phyloP scores from a whole-genome alignment of 2,113 vertebrate species.

The Malurus cyaneus region DNA sequence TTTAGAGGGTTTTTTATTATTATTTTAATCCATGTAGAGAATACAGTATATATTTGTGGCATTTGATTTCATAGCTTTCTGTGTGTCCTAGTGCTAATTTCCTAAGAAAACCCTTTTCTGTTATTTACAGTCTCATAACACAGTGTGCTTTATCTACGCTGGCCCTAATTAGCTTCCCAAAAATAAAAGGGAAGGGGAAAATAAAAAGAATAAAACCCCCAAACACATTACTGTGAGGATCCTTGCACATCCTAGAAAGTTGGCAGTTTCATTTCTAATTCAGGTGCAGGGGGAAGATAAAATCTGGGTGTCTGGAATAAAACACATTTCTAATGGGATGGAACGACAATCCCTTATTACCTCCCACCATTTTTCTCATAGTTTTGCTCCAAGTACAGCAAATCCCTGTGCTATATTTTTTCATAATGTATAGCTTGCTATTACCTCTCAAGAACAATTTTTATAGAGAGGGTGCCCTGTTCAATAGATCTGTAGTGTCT shows the following conservation, averaged over 20 bases:
- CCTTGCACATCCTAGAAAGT: constrained; percentile 40
- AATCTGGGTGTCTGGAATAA: constrained; percentile 70
- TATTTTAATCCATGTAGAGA: constrained; percentile 36
- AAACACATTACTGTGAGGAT: constrained; percentile 8
- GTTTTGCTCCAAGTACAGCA: constrained; percentile 67
- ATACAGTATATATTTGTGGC: constrained; percentile 5
- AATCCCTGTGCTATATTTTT: constrained; percentile 66
- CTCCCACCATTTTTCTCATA: constrained; percentile 59
- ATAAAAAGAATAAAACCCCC: not conserved
- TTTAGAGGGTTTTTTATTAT: constrained; percentile 35
- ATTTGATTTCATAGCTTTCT: constrained; percentile 44
- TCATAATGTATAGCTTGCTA: constrained; percentile 70
- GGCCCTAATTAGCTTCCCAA: constrained; percentile 56
- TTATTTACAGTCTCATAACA: constrained; percentile 63
- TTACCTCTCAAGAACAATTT: constrained; percentile 70
- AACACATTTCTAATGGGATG: constrained; percentile 60
- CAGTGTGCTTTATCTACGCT: not conserved
- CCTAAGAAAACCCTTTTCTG: constrained; percentile 37
- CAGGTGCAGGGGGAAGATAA: constrained; percentile 61
- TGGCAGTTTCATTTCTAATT: constrained; percentile 68
- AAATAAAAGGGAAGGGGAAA: not conserved
- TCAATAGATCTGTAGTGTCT: constrained; percentile 69
- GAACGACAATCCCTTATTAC: constrained; percentile 62
- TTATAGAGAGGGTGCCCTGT: constrained; percentile 70
- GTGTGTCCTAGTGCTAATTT: constrained; percentile 48